Percentiles rank a stretch among this genome's conserved stretches.
These are phyloP conservation scores for Serinus canaria DNA, from an alignment of 2,113 vertebrate genomes.

Conservation along the genomic window DNA sequence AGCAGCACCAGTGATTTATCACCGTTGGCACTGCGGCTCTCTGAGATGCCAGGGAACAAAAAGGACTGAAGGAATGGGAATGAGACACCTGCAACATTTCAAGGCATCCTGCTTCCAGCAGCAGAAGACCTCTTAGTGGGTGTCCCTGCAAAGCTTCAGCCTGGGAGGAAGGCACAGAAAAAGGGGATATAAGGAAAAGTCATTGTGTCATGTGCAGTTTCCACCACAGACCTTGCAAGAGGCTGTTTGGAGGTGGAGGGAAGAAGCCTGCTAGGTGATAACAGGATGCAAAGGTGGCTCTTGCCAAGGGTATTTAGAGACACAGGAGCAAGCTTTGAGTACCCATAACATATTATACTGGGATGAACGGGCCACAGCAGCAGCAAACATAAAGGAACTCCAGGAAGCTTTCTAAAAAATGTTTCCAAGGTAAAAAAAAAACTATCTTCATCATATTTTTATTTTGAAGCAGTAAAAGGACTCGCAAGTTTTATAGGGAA, in stretches of 20 bases:
- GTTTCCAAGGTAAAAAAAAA: not conserved
- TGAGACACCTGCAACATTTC: not conserved
- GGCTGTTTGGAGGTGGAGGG: not conserved
- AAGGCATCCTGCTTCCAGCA: not conserved
- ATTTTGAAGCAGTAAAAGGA: not conserved
- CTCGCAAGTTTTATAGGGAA: not conserved
- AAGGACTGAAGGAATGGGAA: not conserved
- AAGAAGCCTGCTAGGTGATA: not conserved
- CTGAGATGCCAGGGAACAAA: constrained; percentile 17
- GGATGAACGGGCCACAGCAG: not conserved
- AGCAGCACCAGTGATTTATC: constrained; percentile 53
- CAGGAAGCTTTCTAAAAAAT: not conserved
- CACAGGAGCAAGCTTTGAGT: not conserved
- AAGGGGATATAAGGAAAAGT: not conserved
- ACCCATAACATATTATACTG: accelerated
- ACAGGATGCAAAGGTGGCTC: not conserved
- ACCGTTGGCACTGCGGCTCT: not conserved
- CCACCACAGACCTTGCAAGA: not conserved
- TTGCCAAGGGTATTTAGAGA: not conserved
- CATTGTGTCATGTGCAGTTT: not conserved
- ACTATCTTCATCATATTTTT: not conserved
- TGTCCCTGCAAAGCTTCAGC: not conserved
- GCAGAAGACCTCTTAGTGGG: not conserved
- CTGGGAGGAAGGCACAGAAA: not conserved
- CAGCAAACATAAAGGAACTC: not conserved